phyloP scores from a whole-genome alignment of 30 jellyfish, hydroid and myxozoan species.

The Nemopilema nomurai region DNA sequence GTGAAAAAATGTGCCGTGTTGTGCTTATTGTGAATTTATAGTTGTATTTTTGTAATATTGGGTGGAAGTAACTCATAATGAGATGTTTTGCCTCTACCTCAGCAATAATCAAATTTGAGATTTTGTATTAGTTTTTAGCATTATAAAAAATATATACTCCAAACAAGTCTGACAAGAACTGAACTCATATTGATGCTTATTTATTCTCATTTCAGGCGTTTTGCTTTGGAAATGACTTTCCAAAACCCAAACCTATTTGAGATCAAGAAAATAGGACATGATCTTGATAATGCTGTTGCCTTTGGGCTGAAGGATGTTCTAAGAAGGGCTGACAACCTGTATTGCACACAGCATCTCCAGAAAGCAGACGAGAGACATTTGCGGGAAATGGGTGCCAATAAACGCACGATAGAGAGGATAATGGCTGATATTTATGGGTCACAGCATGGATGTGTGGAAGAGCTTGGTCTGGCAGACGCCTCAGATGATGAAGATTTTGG shows the following conservation, averaged over 20 bases:
- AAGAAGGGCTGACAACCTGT: slow-evolving; percentile 19
- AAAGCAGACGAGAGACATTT: slow-evolving; percentile 25
- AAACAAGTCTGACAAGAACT: background rate
- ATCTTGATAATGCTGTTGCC: slow-evolving; percentile 31
- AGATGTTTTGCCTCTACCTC: background rate
- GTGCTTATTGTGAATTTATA: background rate
- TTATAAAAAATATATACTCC: background rate
- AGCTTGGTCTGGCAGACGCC: slow-evolving; percentile 62
- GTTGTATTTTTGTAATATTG: background rate
- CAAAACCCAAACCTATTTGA: slow-evolving; percentile 13
- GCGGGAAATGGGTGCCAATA: slow-evolving; percentile 15
- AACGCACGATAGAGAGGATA: slow-evolving; percentile 5
- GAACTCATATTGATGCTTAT: background rate
- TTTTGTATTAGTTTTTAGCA: background rate
- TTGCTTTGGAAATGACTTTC: slow-evolving; percentile 11
- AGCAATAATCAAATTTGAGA: background rate
- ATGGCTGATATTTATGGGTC: slow-evolving; percentile 55
- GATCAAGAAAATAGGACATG: slow-evolving; percentile 21
- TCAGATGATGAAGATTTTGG: slow-evolving; percentile 45
- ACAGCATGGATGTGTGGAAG: slow-evolving; percentile 23
- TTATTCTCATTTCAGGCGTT: slow-evolving; percentile 1
- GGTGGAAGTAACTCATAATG: background rate
- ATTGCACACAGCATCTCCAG: slow-evolving; percentile 29
- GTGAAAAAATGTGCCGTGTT: background rate
- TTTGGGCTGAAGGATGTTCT: slow-evolving; percentile 27